phyloP scores from a whole-genome alignment of 2,113 vertebrate genomes.

The Protobothrops flavoviridis region DNA sequence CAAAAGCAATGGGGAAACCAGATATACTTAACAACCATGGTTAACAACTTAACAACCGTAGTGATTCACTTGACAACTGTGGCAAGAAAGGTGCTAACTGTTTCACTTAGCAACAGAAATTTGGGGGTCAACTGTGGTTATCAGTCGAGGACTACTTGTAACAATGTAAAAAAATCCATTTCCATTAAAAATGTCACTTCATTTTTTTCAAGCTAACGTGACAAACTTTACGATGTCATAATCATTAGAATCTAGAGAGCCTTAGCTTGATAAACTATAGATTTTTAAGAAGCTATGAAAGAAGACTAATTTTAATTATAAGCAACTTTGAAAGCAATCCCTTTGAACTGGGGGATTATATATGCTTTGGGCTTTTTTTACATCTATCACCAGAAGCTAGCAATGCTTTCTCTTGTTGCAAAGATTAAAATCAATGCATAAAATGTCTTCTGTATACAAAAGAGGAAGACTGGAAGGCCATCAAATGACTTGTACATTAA shows the following conservation, averaged over 20 bases:
- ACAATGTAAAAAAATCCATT: not conserved
- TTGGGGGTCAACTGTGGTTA: too few species aligned
- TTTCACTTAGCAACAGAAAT: too few species aligned
- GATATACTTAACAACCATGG: not conserved
- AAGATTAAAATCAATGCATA: not conserved
- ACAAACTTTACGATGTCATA: not conserved
- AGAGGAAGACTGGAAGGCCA: not conserved
- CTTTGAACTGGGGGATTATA: not conserved
- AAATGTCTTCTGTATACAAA: not conserved
- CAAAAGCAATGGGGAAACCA: not conserved
- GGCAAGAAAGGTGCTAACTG: too few species aligned
- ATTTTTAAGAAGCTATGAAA: not conserved
- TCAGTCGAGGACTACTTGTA: not conserved
- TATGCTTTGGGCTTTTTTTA: not conserved
- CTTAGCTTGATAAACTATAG: not conserved
- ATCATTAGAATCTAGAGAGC: not conserved
- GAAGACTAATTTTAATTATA: slow-evolving; percentile 9
- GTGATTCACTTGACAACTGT: too few species aligned
- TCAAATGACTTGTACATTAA: slow-evolving; percentile 1
- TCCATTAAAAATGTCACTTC: not conserved
- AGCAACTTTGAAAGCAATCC: not conserved
- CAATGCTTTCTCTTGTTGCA: not conserved
- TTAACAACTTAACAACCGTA: not conserved
- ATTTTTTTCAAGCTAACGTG: not conserved
- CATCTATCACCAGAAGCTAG: not conserved